Conservation (phyloP, 2,113 vertebrate species). For the Syngnathoides biaculeatus region DNA sequence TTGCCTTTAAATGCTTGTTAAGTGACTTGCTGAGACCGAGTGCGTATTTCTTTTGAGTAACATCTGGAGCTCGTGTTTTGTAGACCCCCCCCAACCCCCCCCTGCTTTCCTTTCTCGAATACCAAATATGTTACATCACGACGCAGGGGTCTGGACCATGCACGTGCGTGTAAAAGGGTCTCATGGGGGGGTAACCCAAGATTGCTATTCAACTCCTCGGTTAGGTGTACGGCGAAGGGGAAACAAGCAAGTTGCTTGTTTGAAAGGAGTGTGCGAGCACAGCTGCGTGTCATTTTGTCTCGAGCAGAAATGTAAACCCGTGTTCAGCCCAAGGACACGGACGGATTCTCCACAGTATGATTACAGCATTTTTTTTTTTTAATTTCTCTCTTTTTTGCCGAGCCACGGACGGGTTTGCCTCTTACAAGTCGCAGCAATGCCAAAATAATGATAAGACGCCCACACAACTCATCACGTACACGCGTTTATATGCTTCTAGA, state of each 20-base stretch:
- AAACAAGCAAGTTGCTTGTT: conserved; percentile 30
- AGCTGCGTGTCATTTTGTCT: conserved; percentile 38
- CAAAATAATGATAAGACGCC: not conserved
- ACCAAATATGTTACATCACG: conserved; percentile 63
- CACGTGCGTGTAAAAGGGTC: conserved; percentile 37
- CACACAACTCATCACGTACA: not conserved
- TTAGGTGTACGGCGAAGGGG: conserved; percentile 22
- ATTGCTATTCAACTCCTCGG: conserved; percentile 6
- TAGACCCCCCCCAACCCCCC: conserved; percentile 16
- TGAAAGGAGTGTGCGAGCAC: conserved; percentile 33
- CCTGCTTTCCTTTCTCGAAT: conserved; percentile 46
- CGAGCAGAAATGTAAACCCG: conserved; percentile 35
- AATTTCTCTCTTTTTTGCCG: not conserved
- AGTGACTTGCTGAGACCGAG: conserved; percentile 10
- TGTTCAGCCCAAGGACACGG: not conserved
- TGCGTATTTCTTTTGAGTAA: conserved; percentile 15
- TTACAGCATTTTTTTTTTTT: not conserved
- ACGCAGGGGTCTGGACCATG: conserved; percentile 33
- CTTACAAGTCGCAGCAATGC: not conserved
- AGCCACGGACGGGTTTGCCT: not conserved
- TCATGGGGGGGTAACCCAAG: conserved; percentile 10
- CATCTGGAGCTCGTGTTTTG: conserved; percentile 58
- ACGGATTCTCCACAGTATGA: not conserved
- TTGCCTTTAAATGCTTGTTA: not conserved
- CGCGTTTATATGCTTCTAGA: too few relatives aligned